Percentiles rank a stretch among this genome's conserved stretches.
Evolutionary conservation across 2,113 vertebrate species (phyloP).

Genomic region (Regulus satrapa): DNA sequence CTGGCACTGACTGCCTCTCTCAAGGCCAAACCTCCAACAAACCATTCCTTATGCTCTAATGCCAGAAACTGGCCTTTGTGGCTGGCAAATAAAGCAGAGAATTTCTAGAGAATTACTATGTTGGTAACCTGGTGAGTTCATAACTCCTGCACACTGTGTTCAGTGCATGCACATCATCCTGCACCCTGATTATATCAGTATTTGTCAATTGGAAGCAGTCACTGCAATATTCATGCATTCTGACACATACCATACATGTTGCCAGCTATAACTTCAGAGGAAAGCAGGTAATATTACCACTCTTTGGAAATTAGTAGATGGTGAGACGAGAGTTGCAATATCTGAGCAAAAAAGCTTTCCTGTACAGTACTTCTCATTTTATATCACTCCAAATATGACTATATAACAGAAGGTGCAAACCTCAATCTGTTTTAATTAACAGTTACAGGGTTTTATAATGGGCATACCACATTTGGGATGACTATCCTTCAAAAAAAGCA

Average conservation of each 20-base stretch:
- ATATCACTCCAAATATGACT: not conserved
- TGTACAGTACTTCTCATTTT: not conserved
- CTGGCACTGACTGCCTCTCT: not conserved
- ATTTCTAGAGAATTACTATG: not conserved
- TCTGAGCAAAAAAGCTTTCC: not conserved
- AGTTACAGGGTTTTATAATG: not conserved
- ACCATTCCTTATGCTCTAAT: not conserved
- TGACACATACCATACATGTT: not conserved
- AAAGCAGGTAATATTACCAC: not conserved
- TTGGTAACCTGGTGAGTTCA: not conserved
- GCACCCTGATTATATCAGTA: not conserved
- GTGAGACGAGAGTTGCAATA: not conserved
- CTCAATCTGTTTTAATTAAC: not conserved
- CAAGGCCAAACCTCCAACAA: not conserved
- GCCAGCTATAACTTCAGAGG: not conserved
- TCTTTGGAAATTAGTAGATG: not conserved
- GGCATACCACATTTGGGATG: not conserved
- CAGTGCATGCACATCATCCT: not conserved
- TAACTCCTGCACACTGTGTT: not conserved
- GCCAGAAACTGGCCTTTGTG: not conserved
- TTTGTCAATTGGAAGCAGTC: not conserved
- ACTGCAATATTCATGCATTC: not conserved
- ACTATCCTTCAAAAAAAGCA: not conserved
- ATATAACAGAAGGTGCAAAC: slow-evolving; percentile 11
- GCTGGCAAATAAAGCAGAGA: not conserved